Evolutionary conservation across 2,888 invertebrate species (phyloP), one percentile per base, ranked within the genome.

Genomic region (Dasysyrphus albostriatus): DNA sequence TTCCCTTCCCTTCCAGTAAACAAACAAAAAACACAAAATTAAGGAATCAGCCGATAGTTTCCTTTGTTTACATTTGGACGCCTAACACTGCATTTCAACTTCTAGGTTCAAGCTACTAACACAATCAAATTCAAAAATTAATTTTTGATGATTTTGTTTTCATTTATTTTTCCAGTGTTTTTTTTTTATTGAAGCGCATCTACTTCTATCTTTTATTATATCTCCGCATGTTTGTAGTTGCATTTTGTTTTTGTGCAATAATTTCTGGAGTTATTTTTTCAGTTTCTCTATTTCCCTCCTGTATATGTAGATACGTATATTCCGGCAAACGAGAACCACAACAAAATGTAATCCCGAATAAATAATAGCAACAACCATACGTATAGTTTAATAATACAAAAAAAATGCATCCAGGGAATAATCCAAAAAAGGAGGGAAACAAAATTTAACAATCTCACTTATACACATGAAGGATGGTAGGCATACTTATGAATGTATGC

Each of bases 61-160:
- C 61, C 82, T 83, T 87, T 87, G 83, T 83, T 87, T 83, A 83
- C 78, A 87, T 82, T 12, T 12, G 2, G 12, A 44, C 2, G 10
- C 42, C 14, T 4, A 14, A 39, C 74, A 70, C 42, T 39, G 24
- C 24, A 67, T 42, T n/a, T 39, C 10, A 37, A 19, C 2, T 16
- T 58, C 9, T 24, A 24, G 24, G 19, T 39, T 69, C 67, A 58
- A 47, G 24, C 39, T 34, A 56, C 73, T 14, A 73, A 63, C 34
- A 80, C 63, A 49, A 56, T 10, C 54, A 29, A 54, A 29, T 54
- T 2, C 6, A 19, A 24, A 44, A 77, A 5, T 24, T 24, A 54
- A 24, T 37, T 37, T 39, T 34, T 19, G 24, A 29, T 29, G 12
- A n/a, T 39, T 29, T 19, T 24, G 14, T 47, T 51, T 34, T 24